Evolutionary conservation across 2,797 vertebrate species (phyloP).

Genomic region (Geotrypetes seraphini): DNA sequence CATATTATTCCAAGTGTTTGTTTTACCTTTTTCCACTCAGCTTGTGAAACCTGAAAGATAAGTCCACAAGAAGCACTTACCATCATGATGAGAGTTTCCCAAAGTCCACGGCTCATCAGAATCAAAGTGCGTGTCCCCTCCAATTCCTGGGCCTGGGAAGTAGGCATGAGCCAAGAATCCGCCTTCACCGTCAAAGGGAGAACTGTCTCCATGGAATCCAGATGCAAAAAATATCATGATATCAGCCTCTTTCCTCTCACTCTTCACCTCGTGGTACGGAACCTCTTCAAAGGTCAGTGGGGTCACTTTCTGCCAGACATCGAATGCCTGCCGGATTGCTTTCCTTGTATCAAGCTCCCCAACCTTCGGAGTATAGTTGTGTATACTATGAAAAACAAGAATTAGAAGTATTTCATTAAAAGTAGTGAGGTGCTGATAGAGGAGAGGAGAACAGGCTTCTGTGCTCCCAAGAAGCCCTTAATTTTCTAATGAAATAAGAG

Average conservation of each 20-base stretch:
- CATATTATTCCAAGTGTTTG: no score
- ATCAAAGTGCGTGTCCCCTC: constrained; percentile 95
- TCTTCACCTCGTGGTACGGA: constrained; percentile 90
- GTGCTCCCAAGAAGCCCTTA: no score
- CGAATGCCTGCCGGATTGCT: constrained; percentile 91
- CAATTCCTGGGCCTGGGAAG: constrained; percentile 92
- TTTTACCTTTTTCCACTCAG: no score
- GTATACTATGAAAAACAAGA: constrained; percentile 70
- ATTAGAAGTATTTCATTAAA: no score
- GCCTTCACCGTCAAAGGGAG: constrained; percentile 92
- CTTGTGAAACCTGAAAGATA: no score
- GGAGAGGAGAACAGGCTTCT: no score
- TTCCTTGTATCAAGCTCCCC: constrained; percentile 87
- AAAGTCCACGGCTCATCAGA: constrained; percentile 95
- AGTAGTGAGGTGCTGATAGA: no score
- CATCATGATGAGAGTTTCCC: constrained; percentile 89
- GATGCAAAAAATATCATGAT: constrained; percentile 99
- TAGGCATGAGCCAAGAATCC: constrained; percentile 95
- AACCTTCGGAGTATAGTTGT: constrained; percentile 95
- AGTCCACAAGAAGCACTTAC: constrained; percentile 59
- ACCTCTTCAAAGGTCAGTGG: constrained; percentile 90
- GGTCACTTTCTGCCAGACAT: constrained; percentile 93
- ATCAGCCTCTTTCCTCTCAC: constrained; percentile 88
- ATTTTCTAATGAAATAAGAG: no score
- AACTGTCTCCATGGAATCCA: constrained; percentile 95